Evolutionary conservation across 2,888 invertebrate genomes (phyloP).

Genomic region (Barypeithes pellucidus): DNA sequence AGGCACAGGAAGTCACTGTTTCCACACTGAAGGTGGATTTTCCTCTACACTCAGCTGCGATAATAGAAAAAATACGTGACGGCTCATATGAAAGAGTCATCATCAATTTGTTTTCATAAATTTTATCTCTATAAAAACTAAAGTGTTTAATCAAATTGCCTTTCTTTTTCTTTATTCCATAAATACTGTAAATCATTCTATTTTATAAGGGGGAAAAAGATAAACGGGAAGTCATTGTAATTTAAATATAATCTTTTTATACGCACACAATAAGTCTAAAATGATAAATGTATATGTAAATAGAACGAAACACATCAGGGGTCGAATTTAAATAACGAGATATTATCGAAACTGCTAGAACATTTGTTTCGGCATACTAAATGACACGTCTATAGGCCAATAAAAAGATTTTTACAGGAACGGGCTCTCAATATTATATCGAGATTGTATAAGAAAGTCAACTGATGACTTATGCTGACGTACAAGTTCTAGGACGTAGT

Average conservation of each 20-base stretch:
- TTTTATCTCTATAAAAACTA: no score
- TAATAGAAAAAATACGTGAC: no score
- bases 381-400: not conserved
- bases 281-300: constrained; percentile 30
- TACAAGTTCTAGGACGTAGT: no score
- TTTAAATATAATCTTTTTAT: constrained; percentile 40
- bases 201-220: constrained; percentile 18
- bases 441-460: no score
- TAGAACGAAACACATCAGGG: constrained; percentile 27
- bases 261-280: constrained; percentile 24
- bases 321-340: constrained; percentile 31
- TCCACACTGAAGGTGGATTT: no score
- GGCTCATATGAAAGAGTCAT: no score
- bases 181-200: constrained; percentile 15
- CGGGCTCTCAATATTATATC: not conserved
- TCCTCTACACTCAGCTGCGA: no score
- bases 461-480: no score
- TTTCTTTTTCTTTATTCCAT: not conserved
- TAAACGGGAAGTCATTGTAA: constrained; percentile 26
- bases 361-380: constrained; percentile 25
- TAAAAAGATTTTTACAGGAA: not conserved
- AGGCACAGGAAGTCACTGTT: no score
- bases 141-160: not conserved
- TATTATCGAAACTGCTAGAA: constrained; percentile 28
- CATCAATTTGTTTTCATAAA: no score